Percentiles rank a stretch among this genome's conserved stretches.
phyloP scores from a whole-genome alignment of 2,888 invertebrate species.

The Balanococcus diminutus region DNA sequence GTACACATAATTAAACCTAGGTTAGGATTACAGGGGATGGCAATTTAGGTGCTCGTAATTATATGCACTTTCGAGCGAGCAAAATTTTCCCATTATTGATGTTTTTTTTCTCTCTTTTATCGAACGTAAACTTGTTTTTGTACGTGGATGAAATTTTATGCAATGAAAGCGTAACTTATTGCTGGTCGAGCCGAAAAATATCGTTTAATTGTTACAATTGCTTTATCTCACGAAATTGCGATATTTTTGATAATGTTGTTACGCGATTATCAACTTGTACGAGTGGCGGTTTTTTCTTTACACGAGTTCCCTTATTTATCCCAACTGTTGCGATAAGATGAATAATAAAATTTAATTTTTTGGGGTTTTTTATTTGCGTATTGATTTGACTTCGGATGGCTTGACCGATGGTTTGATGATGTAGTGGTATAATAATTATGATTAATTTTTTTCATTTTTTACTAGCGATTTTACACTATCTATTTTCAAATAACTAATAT shows the following conservation, averaged over 20 bases:
- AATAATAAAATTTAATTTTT: neutral
- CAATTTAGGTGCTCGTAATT: neutral
- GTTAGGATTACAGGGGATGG: neutral
- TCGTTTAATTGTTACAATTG: neutral
- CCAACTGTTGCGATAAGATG: neutral
- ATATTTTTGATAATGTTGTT: slow-evolving; percentile 22
- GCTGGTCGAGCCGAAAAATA: neutral
- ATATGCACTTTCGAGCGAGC: neutral
- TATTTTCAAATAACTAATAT: no score
- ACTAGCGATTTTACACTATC: no score
- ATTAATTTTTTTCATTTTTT: no score
- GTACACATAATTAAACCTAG: neutral
- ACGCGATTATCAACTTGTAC: neutral
- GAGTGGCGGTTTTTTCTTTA: neutral
- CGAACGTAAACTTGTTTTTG: neutral
- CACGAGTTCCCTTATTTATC: neutral
- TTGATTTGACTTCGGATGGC: no score
- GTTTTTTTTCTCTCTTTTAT: neutral
- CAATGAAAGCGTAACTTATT: neutral
- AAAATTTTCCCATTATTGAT: neutral
- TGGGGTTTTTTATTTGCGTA: neutral
- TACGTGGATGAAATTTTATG: neutral
- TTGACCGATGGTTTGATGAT: neutral
- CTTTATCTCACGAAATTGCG: slow-evolving; percentile 8
- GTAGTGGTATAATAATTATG: no score